Conservation (phyloP, 2,113 vertebrate genomes). For the Brachyhypopomus occidentalis region DNA sequence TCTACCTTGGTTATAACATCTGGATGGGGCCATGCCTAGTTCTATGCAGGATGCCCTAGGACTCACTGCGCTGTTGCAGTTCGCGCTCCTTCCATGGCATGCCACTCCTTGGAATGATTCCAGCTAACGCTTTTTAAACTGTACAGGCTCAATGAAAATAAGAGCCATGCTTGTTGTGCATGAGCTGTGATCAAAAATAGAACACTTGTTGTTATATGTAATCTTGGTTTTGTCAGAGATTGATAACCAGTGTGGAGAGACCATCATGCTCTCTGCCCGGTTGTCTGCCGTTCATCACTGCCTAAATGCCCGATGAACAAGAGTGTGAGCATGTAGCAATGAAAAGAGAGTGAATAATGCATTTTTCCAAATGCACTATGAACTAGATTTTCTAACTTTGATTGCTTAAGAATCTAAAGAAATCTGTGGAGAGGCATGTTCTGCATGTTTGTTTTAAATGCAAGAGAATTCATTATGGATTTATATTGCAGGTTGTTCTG, state of each 20-base stretch:
- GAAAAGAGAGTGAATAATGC: background rate
- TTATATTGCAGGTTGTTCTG: slow-evolving; percentile 36
- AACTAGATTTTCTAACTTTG: background rate
- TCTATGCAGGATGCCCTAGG: background rate
- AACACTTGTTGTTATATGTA: background rate
- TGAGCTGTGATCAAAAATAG: background rate
- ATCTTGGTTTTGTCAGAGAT: background rate
- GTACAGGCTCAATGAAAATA: background rate
- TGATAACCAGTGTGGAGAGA: background rate
- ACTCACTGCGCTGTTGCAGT: background rate
- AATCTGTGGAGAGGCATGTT: background rate
- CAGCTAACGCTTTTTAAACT: background rate
- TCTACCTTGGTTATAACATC: background rate
- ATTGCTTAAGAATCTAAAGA: background rate
- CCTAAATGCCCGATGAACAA: slow-evolving; percentile 12
- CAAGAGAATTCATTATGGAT: slow-evolving; percentile 39
- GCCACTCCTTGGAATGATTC: background rate
- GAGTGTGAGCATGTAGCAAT: background rate
- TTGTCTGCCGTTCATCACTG: background rate
- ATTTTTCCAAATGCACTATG: slow-evolving; percentile 8
- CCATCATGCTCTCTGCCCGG: background rate
- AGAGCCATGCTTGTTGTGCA: background rate
- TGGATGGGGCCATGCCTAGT: background rate
- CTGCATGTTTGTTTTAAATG: slow-evolving; percentile 41
- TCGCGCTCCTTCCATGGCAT: background rate